Base-by-base conservation (phyloP, 2,113 vertebrate species). In the Heterotis niloticus region DNA sequence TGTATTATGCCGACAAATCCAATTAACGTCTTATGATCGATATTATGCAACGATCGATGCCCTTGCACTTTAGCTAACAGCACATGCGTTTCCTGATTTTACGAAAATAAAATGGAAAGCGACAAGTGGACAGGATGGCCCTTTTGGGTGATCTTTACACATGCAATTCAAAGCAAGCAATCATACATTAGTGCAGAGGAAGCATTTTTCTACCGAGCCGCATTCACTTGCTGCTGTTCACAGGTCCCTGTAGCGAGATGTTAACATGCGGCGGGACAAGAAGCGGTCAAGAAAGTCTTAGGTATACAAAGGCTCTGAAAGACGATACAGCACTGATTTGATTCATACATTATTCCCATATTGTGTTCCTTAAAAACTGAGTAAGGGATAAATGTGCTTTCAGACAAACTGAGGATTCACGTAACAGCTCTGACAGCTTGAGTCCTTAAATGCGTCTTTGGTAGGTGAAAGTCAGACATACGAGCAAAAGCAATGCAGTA, bases 11-110 rank as follows among this genome's bases (percentile, higher is more conserved):
- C 57, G 28, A 44, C 26, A 59, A 69, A 26, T 12, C 69, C 68
- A 72, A 59, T 79, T 79, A 79, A 73, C 64, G 78, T 79, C 78
- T 72, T 60, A n/a, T 62, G 26, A 62, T 60, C 29, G 57, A 59
- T 59, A 29, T 26, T 64, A 64, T 54, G 56, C 78, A 64, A 60
- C 72, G 78, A 73, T 79, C 57, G 73, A 73, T 79, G n/a, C 5
- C 17, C 20, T 64, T n/a, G 26, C 59, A 54, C 68, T 70, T 71
- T 73, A 79, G 57, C 64, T 79, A 26, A 44, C 29, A 73, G 26
- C 54, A 11, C 18, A 23, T 59, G 52, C 52, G 13, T 44, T 70
- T 60, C n/a, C 67, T 64, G 20, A n/a, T 13, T 52, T 69, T 62
- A 62, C 34, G 62, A 57, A 16, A 16, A 66, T 4, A 11, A 66